Base-by-base conservation (phyloP, 2,888 invertebrate genomes). In the Brachyptera risi region DNA sequence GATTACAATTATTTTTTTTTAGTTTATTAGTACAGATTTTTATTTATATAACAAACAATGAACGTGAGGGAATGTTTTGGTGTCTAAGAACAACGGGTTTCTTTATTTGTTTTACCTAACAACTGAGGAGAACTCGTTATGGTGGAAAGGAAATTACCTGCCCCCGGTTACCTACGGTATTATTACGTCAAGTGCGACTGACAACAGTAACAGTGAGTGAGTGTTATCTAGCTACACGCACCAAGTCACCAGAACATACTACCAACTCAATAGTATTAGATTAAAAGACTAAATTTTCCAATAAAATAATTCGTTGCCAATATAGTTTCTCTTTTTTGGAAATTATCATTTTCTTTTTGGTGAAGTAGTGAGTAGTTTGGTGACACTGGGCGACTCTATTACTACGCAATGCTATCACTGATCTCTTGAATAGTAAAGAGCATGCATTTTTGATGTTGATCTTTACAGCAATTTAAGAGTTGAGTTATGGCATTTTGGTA, bases 1-100 rank as follows among this genome's bases (percentile, higher is more conserved):
- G 58, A 63, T 60, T 63, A 63, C 63, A 63, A 60, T 63, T 54
- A 60, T 63, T 60, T n/a, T n/a, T n/a, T n/a, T 63, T 63, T 54
- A 60, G 60, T 60, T 63, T 58, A 40, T 63, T 60, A 60, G 47
- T 58, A 60, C 60, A 60, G 42, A 60, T 54, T 60, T 63, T 61
- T 60, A 54, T 59, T 59, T 62, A 62, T 59, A 49, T 61, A 63
- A 63, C 63, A 63, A 63, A 58, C 60, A 58, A 44, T 47, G 56
- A 54, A 54, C 23, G 50, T 24, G 51, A 49, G 50, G 57, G 37
- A 31, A 15, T 50, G n/a, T n/a, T 49, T 44, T 42, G 49, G 5
- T 59, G n/a, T 47, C 59, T 59, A 59, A 50, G 15, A 50, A 50
- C 60, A 38, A 42, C 31, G 54, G 49, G 27, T 26, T 37, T 21